Base-by-base conservation (phyloP, 1,140 invertebrate genomes). In the Saccostrea glomerata region DNA sequence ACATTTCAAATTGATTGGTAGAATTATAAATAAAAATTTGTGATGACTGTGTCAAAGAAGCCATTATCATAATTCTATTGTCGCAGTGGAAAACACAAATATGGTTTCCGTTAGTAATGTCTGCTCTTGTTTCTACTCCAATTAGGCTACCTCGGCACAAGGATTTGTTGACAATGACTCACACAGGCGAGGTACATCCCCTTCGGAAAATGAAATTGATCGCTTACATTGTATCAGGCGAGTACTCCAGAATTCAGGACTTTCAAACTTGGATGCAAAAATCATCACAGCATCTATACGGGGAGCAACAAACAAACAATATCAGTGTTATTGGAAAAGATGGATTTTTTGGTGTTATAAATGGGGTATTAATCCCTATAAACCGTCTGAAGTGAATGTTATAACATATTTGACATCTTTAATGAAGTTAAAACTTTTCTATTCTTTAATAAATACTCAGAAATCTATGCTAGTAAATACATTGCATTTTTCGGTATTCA, bases 291-390 rank as follows among this genome's bases (percentile, higher is more conserved):
- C 40, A n/a, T 89, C 88, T 36, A 88, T 70, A 86, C 83, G 73
- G 82, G 40, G 23, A 23, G 73, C 87, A 30, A 89, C 88, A 15
- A 84, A 20, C 5, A 87, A 85, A 54, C 88, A 89, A 60, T 89
- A 90, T 82, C 47, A 77, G 4, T 58, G 63, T 60, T 66, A 30
- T 1, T 90, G 90, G 88, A 63, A 11, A 63, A 54, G 36, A 56
- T 90, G 88, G 88, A 47, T 40, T 20, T 15, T 88, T 89, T 89
- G 90, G 90, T 89, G 90, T 86, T 5, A 25, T 77, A 5, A 30
- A 83, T 23, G 77, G 56, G n/a, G 85, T 58, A 36, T 63, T 13
- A 83, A 88, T 90, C 58, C 88, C 73, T 40, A 86, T 87, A 25
- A 17, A 47, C 63, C 85, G 4, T 20, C 63, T 90, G 85, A 84